Base-by-base conservation (phyloP, 2,888 invertebrate genomes). In the Watsonalla cultraria region DNA sequence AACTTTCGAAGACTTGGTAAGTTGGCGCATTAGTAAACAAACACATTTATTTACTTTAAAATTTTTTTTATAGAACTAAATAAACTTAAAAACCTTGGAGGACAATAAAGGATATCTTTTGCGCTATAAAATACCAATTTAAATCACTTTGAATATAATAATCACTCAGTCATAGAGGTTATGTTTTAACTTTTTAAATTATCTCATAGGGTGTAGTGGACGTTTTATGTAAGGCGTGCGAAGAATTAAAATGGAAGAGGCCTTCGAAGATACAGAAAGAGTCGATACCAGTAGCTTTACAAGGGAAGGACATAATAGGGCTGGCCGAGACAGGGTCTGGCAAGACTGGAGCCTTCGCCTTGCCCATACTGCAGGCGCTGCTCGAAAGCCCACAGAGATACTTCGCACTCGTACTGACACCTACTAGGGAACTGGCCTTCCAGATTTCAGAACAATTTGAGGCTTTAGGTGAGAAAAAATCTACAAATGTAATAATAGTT, bases 401-500 rank as follows among this genome's bases (percentile, higher is more conserved):
- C 75, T 99, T 98, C 86, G 98, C 98, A 0, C 88, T 99, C 0
- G 92, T 99, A 62, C 83, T 99, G 51, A 99, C 99, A 13, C 99
- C 99, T 0, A 99, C 99, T 0, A 93, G 99, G 84, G 99, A 99
- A 86, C 90, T 99, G 71, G 99, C 99, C 5, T 98, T 98, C 81
- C 99, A 99, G 86, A 99, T 99, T 75, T 96, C 97, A 0, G 99
- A 99, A 86, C 99, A 99, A 78, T 98, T 99, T 91, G 97, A 98
- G 82, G 99, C 99, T 5, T 91, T 99, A 58, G 99, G 96, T 95
- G 86, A 90, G 84, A 42, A 5, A 42, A 7, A 5, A 1, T 11
- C 11, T 8, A 11, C 39, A 8, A 39, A 39, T 39, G 5, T 8
- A 9, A 9, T n/a, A n/a, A n/a, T n/a, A n/a, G n/a, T 24, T 24